A percentile compares a stretch with the other conserved stretches of the same genome.
These are phyloP conservation scores for Gymnoscelis rufifasciata DNA, from an alignment of 2,888 invertebrate species.

Conservation along the genomic window DNA sequence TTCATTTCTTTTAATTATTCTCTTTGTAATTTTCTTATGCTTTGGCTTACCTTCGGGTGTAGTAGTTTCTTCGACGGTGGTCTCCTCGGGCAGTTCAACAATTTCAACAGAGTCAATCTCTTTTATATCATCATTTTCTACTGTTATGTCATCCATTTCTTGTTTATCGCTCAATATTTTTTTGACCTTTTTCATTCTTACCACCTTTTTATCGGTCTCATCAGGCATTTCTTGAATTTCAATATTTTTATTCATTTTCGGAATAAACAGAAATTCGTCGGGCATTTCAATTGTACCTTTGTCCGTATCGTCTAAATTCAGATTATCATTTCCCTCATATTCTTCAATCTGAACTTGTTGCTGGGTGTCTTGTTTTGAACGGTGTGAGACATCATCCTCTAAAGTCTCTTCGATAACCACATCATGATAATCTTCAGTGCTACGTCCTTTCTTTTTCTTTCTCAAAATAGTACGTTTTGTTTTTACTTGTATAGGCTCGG, in stretches of 20 bases:
- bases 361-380: constrained; percentile 23
- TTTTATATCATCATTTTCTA: not conserved
- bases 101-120: constrained; percentile 4
- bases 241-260: constrained; percentile 47
- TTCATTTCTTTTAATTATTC: constrained; percentile 43
- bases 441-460: constrained; percentile 52
- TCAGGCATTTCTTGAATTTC: constrained; percentile 53
- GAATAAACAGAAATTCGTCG: constrained; percentile 50
- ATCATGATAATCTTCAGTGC: constrained; percentile 50
- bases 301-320: constrained; percentile 36
- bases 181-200: not conserved
- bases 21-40: constrained; percentile 41
- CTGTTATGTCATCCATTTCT: too few relatives aligned
- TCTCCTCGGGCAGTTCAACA: constrained; percentile 43
- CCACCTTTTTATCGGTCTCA: not conserved
- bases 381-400: constrained; percentile 54
- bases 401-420: constrained; percentile 75
- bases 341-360: constrained; percentile 66
- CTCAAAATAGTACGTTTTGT: constrained; percentile 78
- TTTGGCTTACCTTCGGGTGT: constrained; percentile 42
- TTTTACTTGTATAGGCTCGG: constrained; percentile 76
- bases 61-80: constrained; percentile 35
- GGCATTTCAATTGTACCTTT: constrained; percentile 59
- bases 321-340: constrained; percentile 47
- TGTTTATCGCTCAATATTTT: not conserved